A percentile compares a stretch with the other conserved stretches of the same genome.
phyloP scores from a whole-genome alignment of 2,797 vertebrate genomes.

The Pseudochirops cupreus region DNA sequence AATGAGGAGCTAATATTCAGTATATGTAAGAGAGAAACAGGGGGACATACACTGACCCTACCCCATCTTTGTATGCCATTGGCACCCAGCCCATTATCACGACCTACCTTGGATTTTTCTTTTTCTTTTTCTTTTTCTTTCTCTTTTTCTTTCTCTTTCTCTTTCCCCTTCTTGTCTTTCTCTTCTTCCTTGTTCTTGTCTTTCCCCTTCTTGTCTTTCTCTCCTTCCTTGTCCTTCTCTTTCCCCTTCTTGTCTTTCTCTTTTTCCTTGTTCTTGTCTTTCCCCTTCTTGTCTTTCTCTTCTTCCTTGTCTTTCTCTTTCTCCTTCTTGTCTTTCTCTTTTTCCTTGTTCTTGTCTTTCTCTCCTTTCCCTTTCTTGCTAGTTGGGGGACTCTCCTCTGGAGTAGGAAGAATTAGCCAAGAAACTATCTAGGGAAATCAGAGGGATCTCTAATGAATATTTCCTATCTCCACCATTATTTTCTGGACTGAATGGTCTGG shows the following conservation, averaged over 20 bases:
- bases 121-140: slow-evolving; percentile 55
- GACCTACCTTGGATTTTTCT: slow-evolving; percentile 36
- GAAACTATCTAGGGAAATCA: slow-evolving; percentile 84
- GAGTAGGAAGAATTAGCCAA: slow-evolving; percentile 82
- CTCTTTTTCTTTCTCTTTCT: slow-evolving; percentile 73
- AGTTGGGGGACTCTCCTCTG: slow-evolving; percentile 49
- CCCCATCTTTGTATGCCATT: background rate
- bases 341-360: slow-evolving; percentile 45
- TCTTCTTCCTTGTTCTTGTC: background rate
- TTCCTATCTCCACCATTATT: background rate
- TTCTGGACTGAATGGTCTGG: background rate
- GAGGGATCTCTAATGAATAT: background rate
- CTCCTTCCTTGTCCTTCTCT: slow-evolving; percentile 72
- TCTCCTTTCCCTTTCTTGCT: slow-evolving; percentile 77
- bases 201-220: slow-evolving; percentile 69
- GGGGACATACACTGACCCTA: background rate
- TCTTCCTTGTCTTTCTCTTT: slow-evolving; percentile 77
- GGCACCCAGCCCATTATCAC: background rate
- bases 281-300: slow-evolving; percentile 70
- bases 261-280: slow-evolving; percentile 42
- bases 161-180: slow-evolving; percentile 21
- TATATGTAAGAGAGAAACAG: background rate
- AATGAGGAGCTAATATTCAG: background rate
- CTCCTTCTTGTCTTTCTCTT: background rate
- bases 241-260: slow-evolving; percentile 43